Percentiles rank a stretch among this genome's conserved stretches.
Conservation (phyloP, 1,140 invertebrate genomes). For the Drosophila setifemur region DNA sequence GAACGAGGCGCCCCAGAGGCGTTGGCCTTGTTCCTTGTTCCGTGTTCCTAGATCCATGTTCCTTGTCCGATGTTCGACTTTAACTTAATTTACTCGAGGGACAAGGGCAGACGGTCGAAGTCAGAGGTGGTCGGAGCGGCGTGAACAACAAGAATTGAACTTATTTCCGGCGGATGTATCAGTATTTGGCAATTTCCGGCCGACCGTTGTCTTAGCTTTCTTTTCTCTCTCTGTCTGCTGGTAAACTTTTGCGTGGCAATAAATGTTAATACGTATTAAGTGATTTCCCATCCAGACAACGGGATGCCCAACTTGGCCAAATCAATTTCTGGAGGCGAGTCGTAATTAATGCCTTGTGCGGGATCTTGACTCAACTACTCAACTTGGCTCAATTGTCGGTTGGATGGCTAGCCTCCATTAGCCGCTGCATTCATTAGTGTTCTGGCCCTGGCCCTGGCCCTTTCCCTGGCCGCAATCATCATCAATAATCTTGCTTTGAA, state of each 20-base stretch:
- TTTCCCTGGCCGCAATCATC: conserved; percentile 38
- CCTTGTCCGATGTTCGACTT: no score
- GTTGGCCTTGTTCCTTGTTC: no score
- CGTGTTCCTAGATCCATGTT: no score
- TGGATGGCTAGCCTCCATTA: conserved; percentile 29
- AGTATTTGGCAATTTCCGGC: conserved; percentile 74
- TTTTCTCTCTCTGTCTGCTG: conserved; percentile 7
- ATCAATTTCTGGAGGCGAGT: conserved; percentile 48
- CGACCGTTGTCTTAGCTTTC: conserved; percentile 35
- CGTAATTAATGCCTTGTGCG: conserved; percentile 46
- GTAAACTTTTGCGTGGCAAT: conserved; percentile 48
- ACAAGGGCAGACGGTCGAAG: background rate
- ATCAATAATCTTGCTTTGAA: conserved; percentile 63
- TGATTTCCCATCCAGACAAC: conserved; percentile 43
- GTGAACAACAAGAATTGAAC: conserved; percentile 66
- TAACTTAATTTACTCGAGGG: conserved; percentile 48
- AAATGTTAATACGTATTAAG: conserved; percentile 75
- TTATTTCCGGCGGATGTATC: conserved; percentile 77
- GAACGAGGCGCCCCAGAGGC: conserved; percentile 27
- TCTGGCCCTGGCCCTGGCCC: no score
- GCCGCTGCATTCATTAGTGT: conserved; percentile 31
- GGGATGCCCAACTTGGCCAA: conserved; percentile 5
- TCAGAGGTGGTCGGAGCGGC: background rate
- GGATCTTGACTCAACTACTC: conserved; percentile 30
- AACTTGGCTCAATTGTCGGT: conserved; percentile 5